phyloP scores from a whole-genome alignment of 2,797 vertebrate genomes.

The Hemitrygon akajei region DNA sequence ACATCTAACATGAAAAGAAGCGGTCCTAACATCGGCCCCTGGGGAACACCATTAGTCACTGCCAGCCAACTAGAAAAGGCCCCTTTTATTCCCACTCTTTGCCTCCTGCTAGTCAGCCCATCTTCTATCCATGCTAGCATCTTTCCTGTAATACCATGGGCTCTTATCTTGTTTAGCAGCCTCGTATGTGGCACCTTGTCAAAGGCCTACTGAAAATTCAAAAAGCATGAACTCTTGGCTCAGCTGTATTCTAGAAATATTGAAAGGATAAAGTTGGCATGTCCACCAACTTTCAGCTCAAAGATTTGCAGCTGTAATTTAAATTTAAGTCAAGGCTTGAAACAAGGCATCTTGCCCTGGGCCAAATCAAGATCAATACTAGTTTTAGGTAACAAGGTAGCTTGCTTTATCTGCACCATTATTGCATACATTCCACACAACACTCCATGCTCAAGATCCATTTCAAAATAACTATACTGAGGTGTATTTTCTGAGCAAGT shows the following conservation, averaged over 20 bases:
- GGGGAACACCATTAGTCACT: too few species aligned
- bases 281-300: neutral
- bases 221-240: neutral
- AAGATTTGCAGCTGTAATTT: neutral
- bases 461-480: neutral
- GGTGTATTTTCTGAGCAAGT: neutral
- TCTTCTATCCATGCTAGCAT: too few species aligned
- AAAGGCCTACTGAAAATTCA: too few species aligned
- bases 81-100: too few species aligned
- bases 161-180: too few species aligned
- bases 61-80: too few species aligned
- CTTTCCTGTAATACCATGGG: too few species aligned
- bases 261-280: neutral
- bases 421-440: neutral
- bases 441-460: neutral
- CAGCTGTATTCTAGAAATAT: neutral
- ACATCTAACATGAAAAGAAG: too few species aligned
- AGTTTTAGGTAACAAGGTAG: neutral
- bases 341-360: neutral
- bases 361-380: neutral
- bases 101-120: too few species aligned
- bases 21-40: too few species aligned
- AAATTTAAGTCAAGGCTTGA: neutral
- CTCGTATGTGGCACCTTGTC: too few species aligned
- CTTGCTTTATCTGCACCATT: neutral